A percentile compares a stretch with the other conserved stretches of the same genome.
phyloP scores from a whole-genome alignment of 2,113 vertebrate genomes.

The Petrocephalus zakoni region DNA sequence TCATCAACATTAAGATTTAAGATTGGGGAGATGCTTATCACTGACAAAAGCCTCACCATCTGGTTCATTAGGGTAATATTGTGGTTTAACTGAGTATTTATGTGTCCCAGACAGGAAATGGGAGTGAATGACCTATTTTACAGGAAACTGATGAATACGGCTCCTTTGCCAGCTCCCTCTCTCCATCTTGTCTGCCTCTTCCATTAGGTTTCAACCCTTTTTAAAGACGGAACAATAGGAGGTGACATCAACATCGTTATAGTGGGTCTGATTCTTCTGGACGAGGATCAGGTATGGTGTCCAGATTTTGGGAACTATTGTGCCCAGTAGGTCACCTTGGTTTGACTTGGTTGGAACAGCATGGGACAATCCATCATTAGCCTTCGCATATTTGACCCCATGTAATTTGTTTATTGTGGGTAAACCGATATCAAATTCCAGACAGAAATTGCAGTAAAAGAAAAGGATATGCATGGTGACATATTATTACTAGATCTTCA shows the following conservation, averaged over 20 bases:
- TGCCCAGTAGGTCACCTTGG: not conserved
- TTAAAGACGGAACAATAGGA: conserved; percentile 83
- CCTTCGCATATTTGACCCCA: not conserved
- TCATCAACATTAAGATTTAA: not conserved
- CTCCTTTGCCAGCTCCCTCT: too few species aligned
- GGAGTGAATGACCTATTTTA: not conserved
- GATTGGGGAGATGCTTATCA: not conserved
- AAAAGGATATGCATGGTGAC: conserved; percentile 30
- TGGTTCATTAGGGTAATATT: not conserved
- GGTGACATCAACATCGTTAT: conserved; percentile 81
- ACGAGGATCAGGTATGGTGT: conserved; percentile 77
- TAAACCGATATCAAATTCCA: not conserved
- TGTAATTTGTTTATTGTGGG: not conserved
- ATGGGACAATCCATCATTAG: not conserved
- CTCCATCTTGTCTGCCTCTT: not conserved
- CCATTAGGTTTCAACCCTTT: conserved; percentile 76
- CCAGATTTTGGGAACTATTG: not conserved
- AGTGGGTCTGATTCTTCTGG: conserved; percentile 78
- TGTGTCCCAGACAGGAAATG: not conserved
- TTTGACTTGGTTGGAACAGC: not conserved
- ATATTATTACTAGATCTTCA: conserved; percentile 61
- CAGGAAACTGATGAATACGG: not conserved
- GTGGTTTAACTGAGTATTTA: not conserved
- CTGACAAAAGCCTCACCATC: not conserved
- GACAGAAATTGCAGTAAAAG: conserved; percentile 4